Evolutionary conservation across 2,113 vertebrate species (phyloP).

Genomic region (Gavia stellata): DNA sequence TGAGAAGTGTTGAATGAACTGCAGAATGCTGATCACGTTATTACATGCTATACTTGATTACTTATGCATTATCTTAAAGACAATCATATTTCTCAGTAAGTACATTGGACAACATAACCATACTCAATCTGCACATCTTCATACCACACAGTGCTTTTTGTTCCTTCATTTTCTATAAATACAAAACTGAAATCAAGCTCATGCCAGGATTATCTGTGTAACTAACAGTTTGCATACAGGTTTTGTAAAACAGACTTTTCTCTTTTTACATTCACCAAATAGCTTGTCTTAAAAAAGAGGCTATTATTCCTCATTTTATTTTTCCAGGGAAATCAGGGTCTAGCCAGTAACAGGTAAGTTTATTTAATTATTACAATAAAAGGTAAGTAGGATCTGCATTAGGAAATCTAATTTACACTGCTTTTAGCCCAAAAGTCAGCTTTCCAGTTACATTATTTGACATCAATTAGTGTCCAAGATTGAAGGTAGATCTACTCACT

Average conservation of each 20-base stretch:
- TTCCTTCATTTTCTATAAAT: not conserved
- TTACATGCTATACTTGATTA: not conserved
- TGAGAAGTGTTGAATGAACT: not conserved
- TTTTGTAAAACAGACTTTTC: not conserved
- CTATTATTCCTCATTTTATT: not conserved
- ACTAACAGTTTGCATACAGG: not conserved
- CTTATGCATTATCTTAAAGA: not conserved
- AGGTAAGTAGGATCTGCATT: not conserved
- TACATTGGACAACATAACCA: not conserved
- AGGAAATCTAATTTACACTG: not conserved
- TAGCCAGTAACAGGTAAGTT: not conserved
- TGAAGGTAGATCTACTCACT: not conserved
- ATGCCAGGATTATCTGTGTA: not conserved
- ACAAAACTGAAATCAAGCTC: not conserved
- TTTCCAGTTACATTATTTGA: not conserved
- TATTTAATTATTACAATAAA: not conserved
- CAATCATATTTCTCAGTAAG: not conserved
- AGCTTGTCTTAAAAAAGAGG: not conserved
- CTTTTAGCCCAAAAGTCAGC: not conserved
- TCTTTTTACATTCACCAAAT: not conserved
- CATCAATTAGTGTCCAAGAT: not conserved
- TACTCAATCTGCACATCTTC: not conserved
- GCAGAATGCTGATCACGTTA: not conserved
- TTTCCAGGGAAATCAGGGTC: not conserved
- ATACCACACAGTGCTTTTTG: not conserved